Evolutionary conservation across 2,113 vertebrate species (phyloP).

Genomic region (Poicephalus gulielmi): DNA sequence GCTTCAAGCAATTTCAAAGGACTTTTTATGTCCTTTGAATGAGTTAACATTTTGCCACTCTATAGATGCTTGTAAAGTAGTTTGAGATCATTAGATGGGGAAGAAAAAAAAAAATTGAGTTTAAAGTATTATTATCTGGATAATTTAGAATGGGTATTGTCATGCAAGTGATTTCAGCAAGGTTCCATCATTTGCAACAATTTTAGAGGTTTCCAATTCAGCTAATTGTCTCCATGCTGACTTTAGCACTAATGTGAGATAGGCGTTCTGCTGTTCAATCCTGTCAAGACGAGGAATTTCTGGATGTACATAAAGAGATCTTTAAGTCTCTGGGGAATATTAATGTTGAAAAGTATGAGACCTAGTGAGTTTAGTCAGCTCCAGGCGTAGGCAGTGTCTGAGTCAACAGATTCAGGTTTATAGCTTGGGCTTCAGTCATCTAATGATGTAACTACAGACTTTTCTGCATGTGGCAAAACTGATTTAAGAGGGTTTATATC

Average conservation of each 20-base stretch:
- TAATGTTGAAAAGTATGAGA: neutral
- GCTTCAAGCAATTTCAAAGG: neutral
- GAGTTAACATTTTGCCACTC: neutral
- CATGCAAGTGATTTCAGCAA: neutral
- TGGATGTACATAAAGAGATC: neutral
- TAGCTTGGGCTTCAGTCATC: neutral
- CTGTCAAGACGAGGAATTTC: neutral
- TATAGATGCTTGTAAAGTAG: neutral
- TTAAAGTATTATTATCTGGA: neutral
- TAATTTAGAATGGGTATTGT: neutral
- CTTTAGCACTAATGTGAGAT: neutral
- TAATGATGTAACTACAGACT: neutral
- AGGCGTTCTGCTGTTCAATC: neutral
- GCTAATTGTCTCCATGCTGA: neutral
- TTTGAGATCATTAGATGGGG: neutral
- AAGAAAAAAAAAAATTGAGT: neutral
- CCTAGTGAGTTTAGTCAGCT: neutral
- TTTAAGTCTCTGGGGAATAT: neutral
- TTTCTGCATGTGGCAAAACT: neutral
- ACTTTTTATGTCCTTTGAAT: neutral
- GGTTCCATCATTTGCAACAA: neutral
- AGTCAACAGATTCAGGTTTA: conserved; percentile 4
- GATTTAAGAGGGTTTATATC: neutral
- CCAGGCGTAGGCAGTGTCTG: neutral
- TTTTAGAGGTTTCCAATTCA: conserved; percentile 5